Evolutionary conservation across 2,113 vertebrate species (phyloP).

Genomic region (Oreochromis niloticus): DNA sequence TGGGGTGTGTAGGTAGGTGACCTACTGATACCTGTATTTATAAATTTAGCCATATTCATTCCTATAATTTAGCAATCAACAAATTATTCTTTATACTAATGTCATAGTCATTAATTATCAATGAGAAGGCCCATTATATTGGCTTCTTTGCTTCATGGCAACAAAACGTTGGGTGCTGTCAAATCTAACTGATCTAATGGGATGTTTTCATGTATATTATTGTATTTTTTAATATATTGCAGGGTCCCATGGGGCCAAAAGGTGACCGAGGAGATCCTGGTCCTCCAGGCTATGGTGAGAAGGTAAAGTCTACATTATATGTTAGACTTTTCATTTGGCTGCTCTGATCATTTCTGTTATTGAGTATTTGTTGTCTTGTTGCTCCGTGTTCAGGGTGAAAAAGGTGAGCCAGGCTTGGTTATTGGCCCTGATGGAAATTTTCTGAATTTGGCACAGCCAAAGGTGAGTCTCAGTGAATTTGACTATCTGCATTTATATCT

Average conservation of each 20-base stretch:
- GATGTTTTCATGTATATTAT: neutral
- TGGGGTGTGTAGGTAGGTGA: neutral
- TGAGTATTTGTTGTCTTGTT: neutral
- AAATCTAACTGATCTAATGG: neutral
- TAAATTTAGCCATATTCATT: neutral
- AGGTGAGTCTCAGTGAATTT: constrained; percentile 42
- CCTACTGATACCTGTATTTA: neutral
- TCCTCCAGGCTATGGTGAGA: constrained; percentile 49
- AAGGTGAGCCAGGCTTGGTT: constrained; percentile 70
- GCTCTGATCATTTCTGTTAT: neutral
- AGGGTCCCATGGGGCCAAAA: constrained; percentile 75
- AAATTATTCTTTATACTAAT: neutral
- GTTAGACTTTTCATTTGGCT: neutral
- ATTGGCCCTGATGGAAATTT: constrained; percentile 70
- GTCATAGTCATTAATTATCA: neutral
- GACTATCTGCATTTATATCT: neutral
- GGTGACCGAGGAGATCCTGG: constrained; percentile 69
- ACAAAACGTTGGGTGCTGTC: neutral
- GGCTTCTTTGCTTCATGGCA: neutral
- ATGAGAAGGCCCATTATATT: neutral
- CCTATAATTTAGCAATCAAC: neutral
- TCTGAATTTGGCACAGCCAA: constrained; percentile 37
- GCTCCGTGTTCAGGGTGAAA: constrained; percentile 65
- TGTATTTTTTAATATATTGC: neutral
- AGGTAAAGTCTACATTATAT: constrained; percentile 43